Evolutionary conservation across 2,888 invertebrate species (phyloP).

Genomic region (Congeria kusceri): DNA sequence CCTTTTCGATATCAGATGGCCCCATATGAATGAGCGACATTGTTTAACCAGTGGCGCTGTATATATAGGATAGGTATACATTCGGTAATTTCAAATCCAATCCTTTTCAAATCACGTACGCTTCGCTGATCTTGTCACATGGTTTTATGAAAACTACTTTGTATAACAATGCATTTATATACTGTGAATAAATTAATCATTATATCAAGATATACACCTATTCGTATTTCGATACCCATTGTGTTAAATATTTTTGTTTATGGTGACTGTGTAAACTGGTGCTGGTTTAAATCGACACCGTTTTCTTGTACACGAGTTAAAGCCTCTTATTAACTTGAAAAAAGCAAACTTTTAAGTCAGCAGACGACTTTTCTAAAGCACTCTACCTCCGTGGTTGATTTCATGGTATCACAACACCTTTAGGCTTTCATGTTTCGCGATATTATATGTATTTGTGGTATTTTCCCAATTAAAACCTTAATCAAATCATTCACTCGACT

Average conservation of each 20-base stretch:
- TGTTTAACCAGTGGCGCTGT: neutral
- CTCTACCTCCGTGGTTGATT: too few species aligned
- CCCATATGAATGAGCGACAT: too few species aligned
- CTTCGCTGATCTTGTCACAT: conserved; percentile 47
- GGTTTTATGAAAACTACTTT: conserved; percentile 15
- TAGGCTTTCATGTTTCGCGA: too few species aligned
- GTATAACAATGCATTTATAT: conserved; percentile 31
- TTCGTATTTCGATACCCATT: conserved; percentile 6
- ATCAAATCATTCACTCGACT: conserved; percentile 31
- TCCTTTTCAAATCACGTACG: conserved; percentile 52
- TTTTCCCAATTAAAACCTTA: conserved; percentile 24
- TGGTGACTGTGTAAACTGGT: too few species aligned
- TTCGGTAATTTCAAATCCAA: conserved; percentile 34
- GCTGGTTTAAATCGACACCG: too few species aligned
- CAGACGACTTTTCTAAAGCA: too few species aligned
- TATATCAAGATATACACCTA: conserved; percentile 2
- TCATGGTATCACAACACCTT: too few species aligned
- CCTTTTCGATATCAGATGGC: too few species aligned
- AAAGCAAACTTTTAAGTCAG: too few species aligned
- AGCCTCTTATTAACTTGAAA: too few species aligned
- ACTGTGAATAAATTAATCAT: conserved; percentile 13
- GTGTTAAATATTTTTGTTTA: neutral
- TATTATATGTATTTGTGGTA: too few species aligned
- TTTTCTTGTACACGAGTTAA: too few species aligned
- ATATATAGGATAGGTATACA: conserved; percentile 41